Evolutionary conservation across 2,888 invertebrate genomes (phyloP).

Genomic region (Calephelis perditalis): DNA sequence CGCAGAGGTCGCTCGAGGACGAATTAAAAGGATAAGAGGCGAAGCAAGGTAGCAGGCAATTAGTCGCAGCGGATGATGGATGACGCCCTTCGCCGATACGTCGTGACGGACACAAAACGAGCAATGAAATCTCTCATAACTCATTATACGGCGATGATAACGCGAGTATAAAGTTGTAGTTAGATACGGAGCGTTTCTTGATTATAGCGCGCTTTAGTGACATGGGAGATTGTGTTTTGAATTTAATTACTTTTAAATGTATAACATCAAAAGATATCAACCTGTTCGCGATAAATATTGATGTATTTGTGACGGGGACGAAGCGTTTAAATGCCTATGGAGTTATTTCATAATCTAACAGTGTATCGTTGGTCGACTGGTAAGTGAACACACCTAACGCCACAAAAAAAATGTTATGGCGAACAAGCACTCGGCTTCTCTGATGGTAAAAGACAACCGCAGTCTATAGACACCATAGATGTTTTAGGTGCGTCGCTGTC

Average conservation of each 20-base stretch:
- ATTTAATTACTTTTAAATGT: conserved; percentile 30
- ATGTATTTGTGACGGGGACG: conserved; percentile 2
- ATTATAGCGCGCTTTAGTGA: conserved; percentile 45
- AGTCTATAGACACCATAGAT: too few species aligned
- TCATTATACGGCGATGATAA: conserved; percentile 75
- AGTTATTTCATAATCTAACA: too few species aligned
- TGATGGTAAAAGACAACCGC: too few species aligned
- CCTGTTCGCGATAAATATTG: conserved; percentile 7
- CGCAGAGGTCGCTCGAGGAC: conserved; percentile 59
- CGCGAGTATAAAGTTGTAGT: conserved; percentile 62
- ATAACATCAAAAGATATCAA: conserved; percentile 7
- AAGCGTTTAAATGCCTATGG: too few species aligned
- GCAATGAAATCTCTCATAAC: conserved; percentile 52
- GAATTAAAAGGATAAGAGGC: conserved; percentile 71
- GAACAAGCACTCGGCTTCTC: too few species aligned
- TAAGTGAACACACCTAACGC: too few species aligned
- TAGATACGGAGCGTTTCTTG: conserved; percentile 62
- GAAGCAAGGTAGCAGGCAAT: conserved; percentile 74
- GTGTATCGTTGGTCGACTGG: too few species aligned
- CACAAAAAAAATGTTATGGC: too few species aligned
- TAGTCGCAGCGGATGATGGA: conserved; percentile 72
- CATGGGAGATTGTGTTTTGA: conserved; percentile 49
- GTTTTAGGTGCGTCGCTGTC: too few species aligned
- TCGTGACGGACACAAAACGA: conserved; percentile 68
- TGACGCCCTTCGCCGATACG: conserved; percentile 56